These are phyloP conservation scores for Drosophila orosa DNA, from an alignment of 1,140 invertebrate species.

Conservation along the genomic window DNA sequence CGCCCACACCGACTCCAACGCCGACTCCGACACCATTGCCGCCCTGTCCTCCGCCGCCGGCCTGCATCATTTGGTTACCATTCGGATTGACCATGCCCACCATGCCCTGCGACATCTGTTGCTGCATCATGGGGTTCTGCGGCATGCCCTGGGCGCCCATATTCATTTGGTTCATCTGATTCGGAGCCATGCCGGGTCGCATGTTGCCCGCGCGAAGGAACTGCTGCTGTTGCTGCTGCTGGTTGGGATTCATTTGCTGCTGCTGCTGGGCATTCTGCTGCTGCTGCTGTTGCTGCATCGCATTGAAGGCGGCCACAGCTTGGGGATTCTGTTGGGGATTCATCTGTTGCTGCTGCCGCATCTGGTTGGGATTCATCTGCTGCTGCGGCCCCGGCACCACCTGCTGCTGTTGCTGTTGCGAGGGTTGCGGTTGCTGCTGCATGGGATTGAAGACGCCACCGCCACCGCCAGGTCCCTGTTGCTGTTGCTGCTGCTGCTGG, in stretches of 20 bases:
- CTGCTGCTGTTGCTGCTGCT: slow-evolving; percentile 78
- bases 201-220: slow-evolving; percentile 81
- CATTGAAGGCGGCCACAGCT: slow-evolving; percentile 80
- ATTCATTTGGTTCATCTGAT: slow-evolving; percentile 85
- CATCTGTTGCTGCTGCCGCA: slow-evolving; percentile 73
- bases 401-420: slow-evolving; percentile 48
- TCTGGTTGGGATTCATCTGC: slow-evolving; percentile 69
- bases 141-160: slow-evolving; percentile 85
- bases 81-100: slow-evolving; percentile 85
- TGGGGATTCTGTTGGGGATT: slow-evolving; percentile 84
- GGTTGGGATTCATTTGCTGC: slow-evolving; percentile 64
- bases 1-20: slow-evolving; percentile 52
- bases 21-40: slow-evolving; percentile 65
- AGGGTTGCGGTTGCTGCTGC: slow-evolving; percentile 84
- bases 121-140: slow-evolving; percentile 85
- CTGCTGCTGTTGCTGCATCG: slow-evolving; percentile 82
- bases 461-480: slow-evolving; percentile 63
- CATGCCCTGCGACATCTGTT: slow-evolving; percentile 85
- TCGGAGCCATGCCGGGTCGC: slow-evolving; percentile 83
- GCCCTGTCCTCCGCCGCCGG: slow-evolving; percentile 47
- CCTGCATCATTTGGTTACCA: slow-evolving; percentile 69
- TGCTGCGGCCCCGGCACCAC: slow-evolving; percentile 63
- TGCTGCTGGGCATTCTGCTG: slow-evolving; percentile 63
- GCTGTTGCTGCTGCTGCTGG: slow-evolving; percentile 83
- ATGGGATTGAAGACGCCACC: slow-evolving; percentile 84